These are phyloP conservation scores for Xestia rhomboidea DNA, from an alignment of 2,888 invertebrate species.

Conservation along the genomic window DNA sequence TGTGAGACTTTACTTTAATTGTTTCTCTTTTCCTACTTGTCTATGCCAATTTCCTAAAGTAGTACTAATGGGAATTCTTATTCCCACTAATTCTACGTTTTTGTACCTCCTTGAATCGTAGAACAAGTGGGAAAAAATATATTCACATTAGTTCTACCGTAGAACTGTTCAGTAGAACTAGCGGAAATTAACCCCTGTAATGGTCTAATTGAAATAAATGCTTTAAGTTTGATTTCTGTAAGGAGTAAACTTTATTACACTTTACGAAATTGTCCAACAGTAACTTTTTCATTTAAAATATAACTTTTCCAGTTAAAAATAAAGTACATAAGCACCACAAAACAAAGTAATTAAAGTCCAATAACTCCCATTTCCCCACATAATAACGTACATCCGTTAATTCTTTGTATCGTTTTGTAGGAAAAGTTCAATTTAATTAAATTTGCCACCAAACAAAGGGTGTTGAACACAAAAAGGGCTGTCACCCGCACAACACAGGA, in stretches of 20 bases:
- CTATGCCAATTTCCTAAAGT: no score
- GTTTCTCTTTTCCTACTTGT: no score
- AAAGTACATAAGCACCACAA: background rate
- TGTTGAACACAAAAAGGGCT: slow-evolving; percentile 53
- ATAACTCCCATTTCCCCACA: slow-evolving; percentile 31
- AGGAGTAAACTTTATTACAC: background rate
- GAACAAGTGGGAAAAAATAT: no score
- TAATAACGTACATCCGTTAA: slow-evolving; percentile 29
- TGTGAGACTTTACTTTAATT: no score
- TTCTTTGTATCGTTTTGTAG: slow-evolving; percentile 44
- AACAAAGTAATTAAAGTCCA: slow-evolving; percentile 31
- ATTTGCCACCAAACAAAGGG: slow-evolving; percentile 60
- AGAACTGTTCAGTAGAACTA: no score
- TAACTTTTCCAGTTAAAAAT: background rate
- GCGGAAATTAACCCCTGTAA: no score
- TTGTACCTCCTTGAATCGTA: no score
- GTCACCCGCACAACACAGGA: slow-evolving; percentile 61
- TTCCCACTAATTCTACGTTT: no score
- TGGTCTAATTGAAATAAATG: no score
- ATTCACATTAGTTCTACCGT: no score
- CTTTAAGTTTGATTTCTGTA: no score
- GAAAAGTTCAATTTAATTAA: slow-evolving; percentile 61
- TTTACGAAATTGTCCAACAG: background rate
- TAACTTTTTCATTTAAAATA: background rate
- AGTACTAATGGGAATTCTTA: no score